Conservation (phyloP, 2,113 vertebrate species). For the Melanostigma gelatinosum region DNA sequence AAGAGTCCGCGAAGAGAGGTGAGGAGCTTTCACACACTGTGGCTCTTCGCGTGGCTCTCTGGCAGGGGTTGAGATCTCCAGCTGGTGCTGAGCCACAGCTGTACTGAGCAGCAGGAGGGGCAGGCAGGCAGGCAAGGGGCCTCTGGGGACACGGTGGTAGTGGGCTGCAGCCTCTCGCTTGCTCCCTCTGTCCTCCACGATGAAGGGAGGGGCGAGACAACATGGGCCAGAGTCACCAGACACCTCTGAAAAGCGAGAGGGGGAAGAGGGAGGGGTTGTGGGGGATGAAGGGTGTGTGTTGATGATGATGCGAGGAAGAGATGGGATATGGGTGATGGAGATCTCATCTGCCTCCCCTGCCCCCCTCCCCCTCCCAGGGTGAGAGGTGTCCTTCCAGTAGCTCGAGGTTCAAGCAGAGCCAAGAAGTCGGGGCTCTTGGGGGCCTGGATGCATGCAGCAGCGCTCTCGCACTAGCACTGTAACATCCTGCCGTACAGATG, state of each 20-base stretch:
- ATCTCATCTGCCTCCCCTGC: slow-evolving; percentile 28
- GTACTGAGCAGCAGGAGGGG: slow-evolving; percentile 79
- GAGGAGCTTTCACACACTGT: slow-evolving; percentile 49
- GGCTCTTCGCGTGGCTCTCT: slow-evolving; percentile 58
- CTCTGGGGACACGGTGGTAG: slow-evolving; percentile 79
- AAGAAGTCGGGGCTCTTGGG: slow-evolving; percentile 43
- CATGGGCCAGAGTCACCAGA: slow-evolving; percentile 82
- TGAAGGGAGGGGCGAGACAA: slow-evolving; percentile 80
- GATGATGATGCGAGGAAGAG: slow-evolving; percentile 60
- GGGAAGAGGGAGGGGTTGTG: slow-evolving; percentile 23
- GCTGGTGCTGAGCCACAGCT: slow-evolving; percentile 78
- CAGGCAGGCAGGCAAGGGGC: slow-evolving; percentile 72
- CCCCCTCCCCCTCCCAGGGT: background rate
- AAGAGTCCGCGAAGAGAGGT: slow-evolving; percentile 28
- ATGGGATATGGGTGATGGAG: slow-evolving; percentile 49
- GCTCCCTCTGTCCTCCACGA: slow-evolving; percentile 66
- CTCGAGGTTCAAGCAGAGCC: slow-evolving; percentile 30
- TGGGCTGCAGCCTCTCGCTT: slow-evolving; percentile 80
- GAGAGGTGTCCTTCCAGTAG: slow-evolving; percentile 40
- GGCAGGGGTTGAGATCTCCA: slow-evolving; percentile 64
- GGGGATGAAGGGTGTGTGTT: slow-evolving; percentile 40
- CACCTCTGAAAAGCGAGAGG: slow-evolving; percentile 65
- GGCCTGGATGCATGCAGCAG: background rate
- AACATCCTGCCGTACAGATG: slow-evolving; percentile 12
- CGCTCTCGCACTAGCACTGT: background rate